These are phyloP conservation scores for Lamprotornis superbus DNA, from an alignment of 2,113 vertebrate species.

Conservation along the genomic window DNA sequence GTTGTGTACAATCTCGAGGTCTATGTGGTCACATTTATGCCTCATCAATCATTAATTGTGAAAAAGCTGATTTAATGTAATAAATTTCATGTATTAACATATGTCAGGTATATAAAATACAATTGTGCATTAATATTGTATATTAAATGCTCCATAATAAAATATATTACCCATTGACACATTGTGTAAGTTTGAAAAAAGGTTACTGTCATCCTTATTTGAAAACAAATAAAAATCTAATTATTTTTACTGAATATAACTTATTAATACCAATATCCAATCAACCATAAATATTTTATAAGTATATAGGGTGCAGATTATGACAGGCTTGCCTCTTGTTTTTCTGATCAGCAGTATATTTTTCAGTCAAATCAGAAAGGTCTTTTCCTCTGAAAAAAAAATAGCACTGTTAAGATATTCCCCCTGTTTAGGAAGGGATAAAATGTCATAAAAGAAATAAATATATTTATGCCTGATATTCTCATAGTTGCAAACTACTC, in stretches of 20 bases:
- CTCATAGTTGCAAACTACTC: background rate
- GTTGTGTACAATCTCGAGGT: background rate
- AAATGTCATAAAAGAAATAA: background rate
- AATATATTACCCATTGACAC: background rate
- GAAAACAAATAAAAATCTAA: background rate
- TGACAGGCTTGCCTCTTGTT: slow-evolving; percentile 54
- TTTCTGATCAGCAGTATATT: slow-evolving; percentile 21
- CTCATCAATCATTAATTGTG: background rate
- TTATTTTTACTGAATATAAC: background rate
- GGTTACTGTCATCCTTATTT: background rate
- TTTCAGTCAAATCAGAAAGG: slow-evolving; percentile 8
- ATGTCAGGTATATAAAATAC: background rate
- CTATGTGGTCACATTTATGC: background rate
- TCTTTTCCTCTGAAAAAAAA: slow-evolving; percentile 23
- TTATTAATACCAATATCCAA: background rate
- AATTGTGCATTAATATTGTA: background rate
- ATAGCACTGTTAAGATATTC: background rate
- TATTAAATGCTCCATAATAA: background rate
- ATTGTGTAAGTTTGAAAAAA: background rate
- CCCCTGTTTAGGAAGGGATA: background rate
- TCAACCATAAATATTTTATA: background rate
- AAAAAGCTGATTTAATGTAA: background rate
- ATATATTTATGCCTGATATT: background rate
- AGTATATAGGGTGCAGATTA: background rate
- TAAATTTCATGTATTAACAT: background rate